A percentile compares a stretch with the other conserved stretches of the same genome.
Conservation (phyloP, 2,113 vertebrate species). For the Plotosus lineatus region DNA sequence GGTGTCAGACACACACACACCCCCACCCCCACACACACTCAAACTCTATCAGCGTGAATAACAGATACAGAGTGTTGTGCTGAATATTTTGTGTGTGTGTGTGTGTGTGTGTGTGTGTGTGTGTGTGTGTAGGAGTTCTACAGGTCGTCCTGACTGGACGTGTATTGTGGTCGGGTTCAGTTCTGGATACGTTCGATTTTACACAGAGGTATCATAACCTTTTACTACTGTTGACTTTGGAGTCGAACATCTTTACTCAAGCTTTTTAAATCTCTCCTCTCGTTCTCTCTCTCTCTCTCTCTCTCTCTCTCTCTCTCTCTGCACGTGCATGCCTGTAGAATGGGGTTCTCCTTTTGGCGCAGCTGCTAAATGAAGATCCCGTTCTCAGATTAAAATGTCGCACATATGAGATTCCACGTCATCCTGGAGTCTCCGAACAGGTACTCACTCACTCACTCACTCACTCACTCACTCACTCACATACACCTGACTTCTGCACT, state of each 20-base stretch:
- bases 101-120: constrained; percentile 22
- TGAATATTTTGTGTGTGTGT: neutral
- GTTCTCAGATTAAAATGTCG: constrained; percentile 93
- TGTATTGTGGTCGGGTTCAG: constrained; percentile 95
- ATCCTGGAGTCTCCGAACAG: constrained; percentile 94
- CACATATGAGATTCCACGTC: constrained; percentile 94
- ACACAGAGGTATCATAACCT: constrained; percentile 84
- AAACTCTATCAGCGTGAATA: neutral
- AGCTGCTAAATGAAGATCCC: constrained; percentile 91
- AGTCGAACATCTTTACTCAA: too few species aligned
- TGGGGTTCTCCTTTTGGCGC: constrained; percentile 91
- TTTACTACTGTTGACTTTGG: neutral
- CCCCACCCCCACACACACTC: neutral
- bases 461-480: neutral
- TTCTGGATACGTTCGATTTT: constrained; percentile 93
- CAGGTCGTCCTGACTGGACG: constrained; percentile 96
- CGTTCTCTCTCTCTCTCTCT: too few species aligned
- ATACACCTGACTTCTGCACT: neutral
- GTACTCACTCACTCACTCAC: constrained; percentile 61
- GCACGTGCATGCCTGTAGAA: constrained; percentile 67
- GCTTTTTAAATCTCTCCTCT: too few species aligned
- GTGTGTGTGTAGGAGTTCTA: constrained; percentile 85
- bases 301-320: neutral
- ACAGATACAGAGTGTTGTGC: neutral
- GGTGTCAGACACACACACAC: constrained; percentile 71